phyloP scores from a whole-genome alignment of 2,113 vertebrate species.

The Pica pica region DNA sequence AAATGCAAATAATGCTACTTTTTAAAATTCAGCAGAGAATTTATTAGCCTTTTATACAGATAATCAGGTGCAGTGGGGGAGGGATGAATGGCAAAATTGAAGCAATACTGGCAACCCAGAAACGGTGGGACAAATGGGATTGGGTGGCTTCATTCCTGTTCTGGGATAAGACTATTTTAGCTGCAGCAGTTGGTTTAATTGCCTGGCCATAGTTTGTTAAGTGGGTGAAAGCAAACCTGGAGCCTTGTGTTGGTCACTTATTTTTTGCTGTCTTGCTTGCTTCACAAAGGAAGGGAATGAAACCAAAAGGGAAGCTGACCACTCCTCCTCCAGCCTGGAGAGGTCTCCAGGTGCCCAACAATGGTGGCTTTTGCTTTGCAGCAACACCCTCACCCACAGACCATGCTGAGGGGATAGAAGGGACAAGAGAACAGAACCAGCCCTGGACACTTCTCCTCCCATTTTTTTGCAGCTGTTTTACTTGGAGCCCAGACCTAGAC shows the following conservation, averaged over 20 bases:
- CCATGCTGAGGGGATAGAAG: rapidly evolving
- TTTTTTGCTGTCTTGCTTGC: not conserved
- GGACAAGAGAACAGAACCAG: not conserved
- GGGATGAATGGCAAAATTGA: not conserved
- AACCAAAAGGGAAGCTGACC: not conserved
- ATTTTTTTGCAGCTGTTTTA: not conserved
- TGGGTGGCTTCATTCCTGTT: not conserved
- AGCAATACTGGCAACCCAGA: not conserved
- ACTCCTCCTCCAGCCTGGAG: not conserved
- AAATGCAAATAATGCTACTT: slow-evolving; percentile 25
- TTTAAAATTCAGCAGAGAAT: not conserved
- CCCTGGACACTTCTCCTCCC: not conserved
- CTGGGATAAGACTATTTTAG: not conserved
- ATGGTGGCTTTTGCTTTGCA: not conserved
- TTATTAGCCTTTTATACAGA: not conserved
- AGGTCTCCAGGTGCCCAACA: not conserved
- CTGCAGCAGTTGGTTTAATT: not conserved
- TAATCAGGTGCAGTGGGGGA: not conserved
- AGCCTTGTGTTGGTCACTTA: not conserved
- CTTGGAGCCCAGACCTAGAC: not conserved
- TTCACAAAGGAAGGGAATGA: not conserved
- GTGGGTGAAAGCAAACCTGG: not conserved
- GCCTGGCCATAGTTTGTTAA: not conserved
- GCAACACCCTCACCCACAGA: not conserved
- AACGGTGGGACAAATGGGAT: not conserved